A percentile compares a stretch with the other conserved stretches of the same genome.
phyloP scores from a whole-genome alignment of 64 coral and sea anemone species.

The Pocillopora verrucosa region DNA sequence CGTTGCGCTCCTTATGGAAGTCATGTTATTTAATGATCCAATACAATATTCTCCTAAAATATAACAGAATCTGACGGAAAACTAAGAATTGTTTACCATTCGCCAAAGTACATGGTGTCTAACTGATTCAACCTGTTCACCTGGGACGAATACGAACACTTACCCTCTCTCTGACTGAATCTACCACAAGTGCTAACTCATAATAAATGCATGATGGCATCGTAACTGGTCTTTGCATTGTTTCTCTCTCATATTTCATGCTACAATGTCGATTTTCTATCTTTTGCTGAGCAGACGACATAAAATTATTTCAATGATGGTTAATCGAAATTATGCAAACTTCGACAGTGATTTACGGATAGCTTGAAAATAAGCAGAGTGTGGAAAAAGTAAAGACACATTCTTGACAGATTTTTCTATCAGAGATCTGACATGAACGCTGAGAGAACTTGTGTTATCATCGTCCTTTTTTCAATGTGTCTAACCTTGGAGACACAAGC shows the following conservation, averaged over 20 bases:
- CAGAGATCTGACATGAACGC: background rate
- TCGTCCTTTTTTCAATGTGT: background rate
- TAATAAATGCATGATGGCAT: slow-evolving; percentile 33
- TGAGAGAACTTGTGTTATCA: background rate
- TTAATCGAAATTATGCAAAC: no score
- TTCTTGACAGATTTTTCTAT: background rate
- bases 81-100: background rate
- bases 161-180: background rate
- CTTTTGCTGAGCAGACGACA: background rate
- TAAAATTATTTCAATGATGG: background rate
- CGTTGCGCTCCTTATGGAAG: background rate
- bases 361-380: background rate
- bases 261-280: background rate
- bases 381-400: background rate
- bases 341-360: background rate
- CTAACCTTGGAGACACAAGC: background rate
- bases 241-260: background rate
- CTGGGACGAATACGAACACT: background rate
- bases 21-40: background rate
- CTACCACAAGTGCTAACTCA: slow-evolving; percentile 19
- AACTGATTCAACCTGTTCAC: background rate
- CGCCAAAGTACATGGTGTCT: background rate
- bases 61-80: background rate
- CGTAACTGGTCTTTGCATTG: background rate
- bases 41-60: background rate